Percentiles rank a stretch among this genome's conserved stretches.
phyloP scores from a whole-genome alignment of 2,113 vertebrate genomes.

The Acanthochromis polyacanthus region DNA sequence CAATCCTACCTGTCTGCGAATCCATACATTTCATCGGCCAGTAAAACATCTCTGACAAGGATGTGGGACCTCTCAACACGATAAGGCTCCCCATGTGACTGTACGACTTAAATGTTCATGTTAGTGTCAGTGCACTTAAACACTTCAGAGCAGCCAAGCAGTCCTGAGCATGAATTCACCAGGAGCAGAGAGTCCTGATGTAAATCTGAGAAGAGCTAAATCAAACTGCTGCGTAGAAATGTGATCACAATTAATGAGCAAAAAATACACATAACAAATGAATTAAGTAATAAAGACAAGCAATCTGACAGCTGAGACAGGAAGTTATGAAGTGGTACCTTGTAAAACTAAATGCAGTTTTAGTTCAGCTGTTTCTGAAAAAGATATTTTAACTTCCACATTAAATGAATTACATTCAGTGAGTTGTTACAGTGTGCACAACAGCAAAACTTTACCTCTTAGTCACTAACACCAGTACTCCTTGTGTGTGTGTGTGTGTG shows the following conservation, averaged over 20 bases:
- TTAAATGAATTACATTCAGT: too few relatives aligned
- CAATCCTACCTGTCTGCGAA: constrained; percentile 19
- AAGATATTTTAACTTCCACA: too few relatives aligned
- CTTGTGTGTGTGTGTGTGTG: constrained; percentile 12
- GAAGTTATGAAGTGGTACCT: too few relatives aligned
- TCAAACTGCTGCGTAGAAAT: constrained; percentile 5
- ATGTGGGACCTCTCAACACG: constrained; percentile 5
- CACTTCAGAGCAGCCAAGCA: not conserved
- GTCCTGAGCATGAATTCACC: not conserved
- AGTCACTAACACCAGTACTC: not conserved
- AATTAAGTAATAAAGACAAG: too few relatives aligned
- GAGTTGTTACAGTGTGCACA: not conserved
- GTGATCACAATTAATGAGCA: not conserved
- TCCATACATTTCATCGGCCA: constrained; percentile 41
- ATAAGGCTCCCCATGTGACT: constrained; percentile 7
- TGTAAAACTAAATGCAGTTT: too few relatives aligned
- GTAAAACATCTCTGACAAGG: constrained; percentile 36
- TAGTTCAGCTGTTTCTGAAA: too few relatives aligned
- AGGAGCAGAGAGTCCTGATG: not conserved
- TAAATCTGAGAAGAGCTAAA: constrained; percentile 3
- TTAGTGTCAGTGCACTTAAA: constrained; percentile 1
- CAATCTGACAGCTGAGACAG: too few relatives aligned
- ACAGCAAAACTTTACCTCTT: too few relatives aligned
- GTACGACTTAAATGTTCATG: constrained; percentile 13
- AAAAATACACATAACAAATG: not conserved